Evolutionary conservation across 2,888 invertebrate species (phyloP).

Genomic region (Oligia strigilis): DNA sequence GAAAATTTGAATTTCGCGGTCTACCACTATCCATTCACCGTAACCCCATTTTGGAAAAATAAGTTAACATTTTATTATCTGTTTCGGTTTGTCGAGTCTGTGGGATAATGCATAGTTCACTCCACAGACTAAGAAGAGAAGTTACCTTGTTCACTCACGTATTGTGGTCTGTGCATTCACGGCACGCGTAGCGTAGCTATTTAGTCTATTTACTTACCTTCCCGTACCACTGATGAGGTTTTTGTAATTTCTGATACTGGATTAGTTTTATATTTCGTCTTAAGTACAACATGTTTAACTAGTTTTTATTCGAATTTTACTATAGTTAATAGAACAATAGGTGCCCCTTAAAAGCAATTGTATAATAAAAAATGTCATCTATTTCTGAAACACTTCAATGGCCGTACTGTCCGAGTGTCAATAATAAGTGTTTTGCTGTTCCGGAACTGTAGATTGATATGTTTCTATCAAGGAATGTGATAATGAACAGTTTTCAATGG

Average conservation of each 20-base stretch:
- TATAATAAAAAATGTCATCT: constrained; percentile 77
- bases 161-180: too few species aligned
- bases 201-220: constrained; percentile 49
- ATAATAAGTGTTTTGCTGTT: constrained; percentile 80
- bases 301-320: constrained; percentile 21
- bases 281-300: constrained; percentile 9
- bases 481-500: constrained; percentile 80
- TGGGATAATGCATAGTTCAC: constrained; percentile 43
- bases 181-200: constrained; percentile 48
- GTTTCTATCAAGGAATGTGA: constrained; percentile 79
- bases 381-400: constrained; percentile 80
- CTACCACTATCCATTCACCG: too few species aligned
- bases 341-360: constrained; percentile 20
- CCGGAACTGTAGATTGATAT: constrained; percentile 78
- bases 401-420: constrained; percentile 81
- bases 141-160: too few species aligned
- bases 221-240: constrained; percentile 26
- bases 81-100: constrained; percentile 19
- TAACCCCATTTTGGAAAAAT: not conserved
- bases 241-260: constrained; percentile 39
- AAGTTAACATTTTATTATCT: constrained; percentile 6
- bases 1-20: too few species aligned
- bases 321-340: constrained; percentile 19
- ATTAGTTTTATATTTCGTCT: constrained; percentile 25
- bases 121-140: too few species aligned